Conservation (phyloP, 2,113 vertebrate species). For the Carollia perspicillata region DNA sequence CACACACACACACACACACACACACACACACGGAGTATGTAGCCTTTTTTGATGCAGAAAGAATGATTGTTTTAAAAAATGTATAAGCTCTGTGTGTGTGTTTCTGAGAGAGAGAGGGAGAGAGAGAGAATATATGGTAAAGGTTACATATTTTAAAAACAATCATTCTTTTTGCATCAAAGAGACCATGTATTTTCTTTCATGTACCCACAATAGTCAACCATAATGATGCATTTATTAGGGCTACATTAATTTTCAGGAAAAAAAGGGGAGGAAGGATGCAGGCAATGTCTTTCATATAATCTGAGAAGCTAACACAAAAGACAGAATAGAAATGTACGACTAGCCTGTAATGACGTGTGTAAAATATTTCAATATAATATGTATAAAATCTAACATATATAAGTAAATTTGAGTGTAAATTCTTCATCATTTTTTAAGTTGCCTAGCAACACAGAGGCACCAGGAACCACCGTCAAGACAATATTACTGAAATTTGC, state of each 20-base stretch:
- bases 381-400: conserved; percentile 49
- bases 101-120: too few species aligned
- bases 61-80: background rate
- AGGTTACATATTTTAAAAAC: background rate
- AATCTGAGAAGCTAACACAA: background rate
- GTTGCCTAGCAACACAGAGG: conserved; percentile 68
- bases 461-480: conserved; percentile 42
- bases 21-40: background rate
- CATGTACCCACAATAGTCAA: background rate
- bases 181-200: background rate
- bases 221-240: background rate
- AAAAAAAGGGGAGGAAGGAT: background rate
- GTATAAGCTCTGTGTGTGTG: background rate
- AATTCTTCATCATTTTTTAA: conserved; percentile 18
- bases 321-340: background rate
- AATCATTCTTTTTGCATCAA: background rate
- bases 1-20: background rate
- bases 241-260: background rate
- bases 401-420: conserved; percentile 46
- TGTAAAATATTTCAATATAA: conserved; percentile 5
- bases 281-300: background rate
- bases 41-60: background rate
- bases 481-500: conserved; percentile 49
- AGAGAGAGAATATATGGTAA: background rate
- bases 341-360: background rate